Conservation (phyloP, 2,113 vertebrate genomes). For the cat (Felis catus) region F.catus_Fca126_mat1.0 CM031428.1:52247501-52248000, state of each 20-base stretch:
- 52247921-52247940: background rate
- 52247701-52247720: background rate
- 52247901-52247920: background rate
- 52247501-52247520: background rate
- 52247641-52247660: background rate
- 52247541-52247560: background rate
- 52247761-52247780: background rate
- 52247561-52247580: background rate
- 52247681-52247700: background rate
- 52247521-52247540: background rate
- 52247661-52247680: background rate
- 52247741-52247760: accelerated
- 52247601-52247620: background rate
- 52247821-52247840: background rate
- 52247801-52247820: background rate
- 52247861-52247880: background rate
- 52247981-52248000: background rate
- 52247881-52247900: background rate
- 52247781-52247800: background rate
- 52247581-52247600: background rate
- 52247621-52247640: background rate
- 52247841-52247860: background rate
- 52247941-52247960: background rate
- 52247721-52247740: background rate
- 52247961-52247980: background rate